Percentiles rank a stretch among this genome's conserved stretches.
These are phyloP conservation scores for Acleris holmiana DNA, from an alignment of 2,888 invertebrate genomes.

Conservation along the genomic window DNA sequence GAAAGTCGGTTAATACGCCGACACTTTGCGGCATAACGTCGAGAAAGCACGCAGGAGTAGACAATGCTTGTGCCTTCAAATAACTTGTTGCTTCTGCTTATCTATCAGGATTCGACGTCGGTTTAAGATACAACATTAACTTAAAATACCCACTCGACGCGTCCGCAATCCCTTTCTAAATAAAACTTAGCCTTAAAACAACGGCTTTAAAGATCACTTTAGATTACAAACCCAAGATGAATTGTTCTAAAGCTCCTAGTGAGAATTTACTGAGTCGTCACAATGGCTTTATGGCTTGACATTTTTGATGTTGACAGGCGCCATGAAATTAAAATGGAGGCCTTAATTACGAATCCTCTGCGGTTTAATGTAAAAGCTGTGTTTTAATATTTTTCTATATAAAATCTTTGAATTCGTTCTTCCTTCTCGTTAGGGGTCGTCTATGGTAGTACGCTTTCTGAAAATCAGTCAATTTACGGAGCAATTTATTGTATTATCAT, in stretches of 20 bases:
- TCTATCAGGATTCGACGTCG: slow-evolving; percentile 47
- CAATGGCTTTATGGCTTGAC: slow-evolving; percentile 42
- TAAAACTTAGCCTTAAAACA: slow-evolving; percentile 39
- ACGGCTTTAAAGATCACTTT: slow-evolving; percentile 38
- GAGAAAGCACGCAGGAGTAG: too few species aligned
- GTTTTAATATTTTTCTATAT: slow-evolving; percentile 13
- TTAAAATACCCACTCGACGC: slow-evolving; percentile 46
- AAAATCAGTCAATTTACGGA: too few species aligned
- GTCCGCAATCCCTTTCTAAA: slow-evolving; percentile 37
- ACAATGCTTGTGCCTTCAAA: not conserved
- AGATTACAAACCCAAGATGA: slow-evolving; percentile 33
- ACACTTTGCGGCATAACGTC: too few species aligned
- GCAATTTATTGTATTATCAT: too few species aligned
- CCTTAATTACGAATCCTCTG: slow-evolving; percentile 38
- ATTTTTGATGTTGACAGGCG: slow-evolving; percentile 51
- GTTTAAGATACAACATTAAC: slow-evolving; percentile 52
- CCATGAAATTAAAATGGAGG: slow-evolving; percentile 46
- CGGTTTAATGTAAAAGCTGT: slow-evolving; percentile 30
- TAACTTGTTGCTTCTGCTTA: slow-evolving; percentile 38
- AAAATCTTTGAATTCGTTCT: not conserved
- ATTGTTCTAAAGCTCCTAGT: slow-evolving; percentile 45
- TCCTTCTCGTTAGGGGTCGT: too few species aligned
- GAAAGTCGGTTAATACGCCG: too few species aligned
- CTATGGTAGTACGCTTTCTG: too few species aligned
- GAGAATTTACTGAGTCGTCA: slow-evolving; percentile 49